Evolutionary conservation across 2,113 vertebrate species (phyloP).

Genomic region (Boulengeromyrus knoepffleri): DNA sequence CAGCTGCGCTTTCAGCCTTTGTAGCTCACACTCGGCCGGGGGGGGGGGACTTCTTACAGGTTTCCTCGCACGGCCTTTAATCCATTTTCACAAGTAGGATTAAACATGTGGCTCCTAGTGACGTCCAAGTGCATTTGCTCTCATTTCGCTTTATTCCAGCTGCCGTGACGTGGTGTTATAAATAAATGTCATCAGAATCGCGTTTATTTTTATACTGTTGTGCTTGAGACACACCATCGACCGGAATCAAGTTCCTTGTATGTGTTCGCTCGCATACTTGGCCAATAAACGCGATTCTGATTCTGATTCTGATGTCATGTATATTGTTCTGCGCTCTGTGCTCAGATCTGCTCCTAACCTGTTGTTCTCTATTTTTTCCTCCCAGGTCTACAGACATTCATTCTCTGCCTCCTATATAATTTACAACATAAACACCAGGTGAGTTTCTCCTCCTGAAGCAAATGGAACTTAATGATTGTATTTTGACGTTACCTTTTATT

Average conservation of each 20-base stretch:
- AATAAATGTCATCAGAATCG: neutral
- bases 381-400: neutral
- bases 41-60: neutral
- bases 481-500: neutral
- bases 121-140: neutral
- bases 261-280: too few relatives aligned
- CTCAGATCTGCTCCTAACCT: neutral
- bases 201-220: too few relatives aligned
- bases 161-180: neutral
- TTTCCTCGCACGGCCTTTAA: neutral
- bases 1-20: neutral
- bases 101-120: neutral
- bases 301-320: neutral
- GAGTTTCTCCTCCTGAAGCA: neutral
- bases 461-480: neutral
- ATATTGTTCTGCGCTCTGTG: neutral
- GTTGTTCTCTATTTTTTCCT: neutral
- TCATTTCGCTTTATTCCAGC: neutral
- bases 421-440: conserved; percentile 11
- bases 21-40: neutral
- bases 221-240: too few relatives aligned
- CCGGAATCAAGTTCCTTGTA: too few relatives aligned
- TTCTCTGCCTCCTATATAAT: conserved; percentile 7
- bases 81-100: neutral
- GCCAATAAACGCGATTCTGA: too few relatives aligned